Percentiles rank a stretch among this genome's conserved stretches.
Conservation (phyloP, 2,888 invertebrate species). For the Drosophila buzzatii region DNA sequence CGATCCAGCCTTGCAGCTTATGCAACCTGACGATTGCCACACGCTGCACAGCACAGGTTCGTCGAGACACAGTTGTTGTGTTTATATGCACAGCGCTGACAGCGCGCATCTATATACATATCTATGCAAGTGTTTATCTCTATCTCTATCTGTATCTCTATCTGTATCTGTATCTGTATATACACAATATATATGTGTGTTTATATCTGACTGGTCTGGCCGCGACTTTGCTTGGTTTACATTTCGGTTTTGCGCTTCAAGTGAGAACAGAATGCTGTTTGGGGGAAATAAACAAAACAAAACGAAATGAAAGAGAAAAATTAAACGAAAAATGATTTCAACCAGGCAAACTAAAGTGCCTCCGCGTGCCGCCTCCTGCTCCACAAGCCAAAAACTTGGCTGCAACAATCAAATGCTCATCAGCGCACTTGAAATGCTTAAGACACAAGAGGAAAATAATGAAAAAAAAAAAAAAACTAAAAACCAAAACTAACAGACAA, state of each 20-base stretch:
- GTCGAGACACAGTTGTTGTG: conserved; percentile 46
- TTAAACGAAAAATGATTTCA: conserved; percentile 33
- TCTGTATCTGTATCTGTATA: conserved; percentile 8
- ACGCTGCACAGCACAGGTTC: conserved; percentile 12
- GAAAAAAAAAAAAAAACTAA: conserved; percentile 3
- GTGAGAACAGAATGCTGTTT: conserved; percentile 78
- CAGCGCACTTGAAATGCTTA: conserved; percentile 76
- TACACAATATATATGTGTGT: conserved; percentile 7
- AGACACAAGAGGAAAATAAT: conserved; percentile 38
- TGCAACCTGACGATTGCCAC: conserved; percentile 51
- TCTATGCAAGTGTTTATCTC: conserved; percentile 50
- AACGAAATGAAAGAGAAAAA: conserved; percentile 18
- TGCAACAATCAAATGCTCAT: conserved; percentile 81
- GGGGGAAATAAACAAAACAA: conserved; percentile 72
- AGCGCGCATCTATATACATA: conserved; percentile 30
- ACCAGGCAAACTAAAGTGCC: conserved; percentile 36
- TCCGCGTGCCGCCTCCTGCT: not conserved
- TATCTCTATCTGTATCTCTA: conserved; percentile 28
- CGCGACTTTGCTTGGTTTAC: conserved; percentile 64
- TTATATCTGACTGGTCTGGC: conserved; percentile 35
- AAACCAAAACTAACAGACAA: conserved; percentile 31
- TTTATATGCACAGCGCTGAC: conserved; percentile 39
- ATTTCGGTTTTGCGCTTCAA: conserved; percentile 71
- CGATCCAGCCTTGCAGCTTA: conserved; percentile 44
- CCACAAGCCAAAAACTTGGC: conserved; percentile 36